Base-by-base conservation (phyloP, 2,113 vertebrate genomes). In the Columbina picui region DNA sequence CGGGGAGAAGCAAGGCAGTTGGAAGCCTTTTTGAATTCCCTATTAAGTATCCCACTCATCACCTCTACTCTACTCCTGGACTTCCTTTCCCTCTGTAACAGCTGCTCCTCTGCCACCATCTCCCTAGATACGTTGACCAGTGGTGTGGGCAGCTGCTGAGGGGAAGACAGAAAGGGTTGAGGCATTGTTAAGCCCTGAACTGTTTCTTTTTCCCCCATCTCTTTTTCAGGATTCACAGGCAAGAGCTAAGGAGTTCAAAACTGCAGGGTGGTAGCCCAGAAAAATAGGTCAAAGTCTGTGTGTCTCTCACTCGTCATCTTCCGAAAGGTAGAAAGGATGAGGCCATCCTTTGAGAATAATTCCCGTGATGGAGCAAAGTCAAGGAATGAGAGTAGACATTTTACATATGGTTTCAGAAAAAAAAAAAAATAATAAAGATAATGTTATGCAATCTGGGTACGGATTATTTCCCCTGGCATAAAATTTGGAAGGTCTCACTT, bases 131-230 rank as follows among this genome's bases (percentile, higher is more conserved):
- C 4, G 14, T 9, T 39, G 14, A 60, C 30, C 8, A 2, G 18
- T 10, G 18, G 17, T 21, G 6, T 14, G 4, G 29, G 39, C 30
- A 85, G 26, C 6, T 47, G 26, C 52, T 27, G 61, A 71, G 18
- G 18, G 21, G 32, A 57, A 61, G 9, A 25, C 8, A 64, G 47
- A 67, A 94, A 43, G 11, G 4, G 12, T 17, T 2, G 2, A 77
- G 18, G 10, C 19, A 21, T 36, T 32, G 20, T 29, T 47, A 9
- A 85, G 13, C 14, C 41, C 26, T 20, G 13, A 13, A 5, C 7
- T 34, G 6, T 10, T 76, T 6, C 12, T 15, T 52, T 4, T 5
- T 2, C 10, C 5, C 3, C 14, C 7, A 6, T 4, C 11, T 8
- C 11, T 20, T 65, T 57, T 59, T 67, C 47, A 76, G 41, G 7